Evolutionary conservation across 1,140 invertebrate species (phyloP), one percentile per base, ranked within the genome.

Genomic region (Macrosteles quadrilineatus): DNA sequence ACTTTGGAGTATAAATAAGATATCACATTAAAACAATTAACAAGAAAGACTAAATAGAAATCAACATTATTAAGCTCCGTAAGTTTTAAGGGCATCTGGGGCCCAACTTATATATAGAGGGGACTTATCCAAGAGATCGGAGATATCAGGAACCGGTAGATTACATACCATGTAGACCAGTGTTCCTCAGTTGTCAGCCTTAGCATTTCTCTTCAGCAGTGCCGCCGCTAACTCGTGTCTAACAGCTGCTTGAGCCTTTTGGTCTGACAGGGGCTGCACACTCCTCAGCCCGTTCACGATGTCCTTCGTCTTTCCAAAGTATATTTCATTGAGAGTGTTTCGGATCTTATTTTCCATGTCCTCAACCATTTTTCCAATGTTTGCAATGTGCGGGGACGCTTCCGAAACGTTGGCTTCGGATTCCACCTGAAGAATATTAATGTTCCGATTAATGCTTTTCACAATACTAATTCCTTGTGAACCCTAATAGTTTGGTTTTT

Each of bases 331-430:
- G 64, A 99, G 83, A 0, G 96, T 98, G 78, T 95, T 97, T 73
- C 98, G 87, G 77, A 99, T 99, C 87, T 99, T 99, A 81, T 98
- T 99, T 80, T 99, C 98, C 96, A 99, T 98, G 75, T 99, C 98
- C 83, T 99, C 92, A 0, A 96, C 94, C 90, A 94, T 90, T 72
- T 90, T 87, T 17, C 98, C 98, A 78, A 99, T 99, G 80, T 99
- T 99, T 27, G 93, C 96, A 80, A 99, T 98, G 80, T 99, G 98
- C 9, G 97, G 95, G 64, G 91, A 93, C 0, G 93, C 89, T 77
- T 99, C 97, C 77, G 89, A 94, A 11, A 98, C 91, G 64, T 88
- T 82, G 9, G 88, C 87, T 80, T 99, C 97, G 79, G 91, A 90
- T 81, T 99, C 97, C 40, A 92, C 88, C 93, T 96, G 79, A n/a